Conservation (phyloP, 2,797 vertebrate genomes). For the Danio kyathit region DNA sequence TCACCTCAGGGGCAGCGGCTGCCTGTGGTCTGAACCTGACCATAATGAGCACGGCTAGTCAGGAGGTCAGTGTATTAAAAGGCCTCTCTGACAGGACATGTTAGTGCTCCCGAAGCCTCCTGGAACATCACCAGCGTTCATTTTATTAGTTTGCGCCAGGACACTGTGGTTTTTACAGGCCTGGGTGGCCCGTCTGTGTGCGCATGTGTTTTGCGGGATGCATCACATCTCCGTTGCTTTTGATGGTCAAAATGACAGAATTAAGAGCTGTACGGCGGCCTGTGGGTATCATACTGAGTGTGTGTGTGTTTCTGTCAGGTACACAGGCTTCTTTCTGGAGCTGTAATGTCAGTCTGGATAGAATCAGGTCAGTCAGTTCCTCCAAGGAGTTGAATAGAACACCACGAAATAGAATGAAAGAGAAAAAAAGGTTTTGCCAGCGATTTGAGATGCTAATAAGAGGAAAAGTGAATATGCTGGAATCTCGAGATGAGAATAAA, state of each 20-base stretch:
- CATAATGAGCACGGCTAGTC: conserved; percentile 52
- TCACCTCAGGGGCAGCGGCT: conserved; percentile 52
- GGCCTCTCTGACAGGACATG: conserved; percentile 53
- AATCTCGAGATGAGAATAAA: conserved; percentile 3
- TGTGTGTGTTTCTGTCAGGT: conserved; percentile 43
- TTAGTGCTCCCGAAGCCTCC: conserved; percentile 41
- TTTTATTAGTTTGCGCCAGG: conserved; percentile 58
- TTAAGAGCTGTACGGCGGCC: conserved; percentile 50
- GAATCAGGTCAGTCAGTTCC: conserved; percentile 54
- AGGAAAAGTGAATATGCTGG: neutral
- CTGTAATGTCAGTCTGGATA: conserved; percentile 55
- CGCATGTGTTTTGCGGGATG: conserved; percentile 37
- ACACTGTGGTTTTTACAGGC: conserved; percentile 40
- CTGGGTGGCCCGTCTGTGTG: conserved; percentile 37
- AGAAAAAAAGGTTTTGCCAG: conserved; percentile 16
- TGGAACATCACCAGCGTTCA: conserved; percentile 55
- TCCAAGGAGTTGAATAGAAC: conserved; percentile 12
- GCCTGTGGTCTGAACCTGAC: conserved; percentile 57
- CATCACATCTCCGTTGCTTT: conserved; percentile 42
- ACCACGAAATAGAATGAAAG: conserved; percentile 13
- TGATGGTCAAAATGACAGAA: conserved; percentile 53
- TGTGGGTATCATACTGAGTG: conserved; percentile 18
- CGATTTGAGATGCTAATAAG: conserved; percentile 28
- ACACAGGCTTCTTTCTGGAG: conserved; percentile 40
- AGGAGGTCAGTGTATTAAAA: conserved; percentile 60